Conservation (phyloP, 1,140 invertebrate genomes). For the Berghia stephanieae region DNA sequence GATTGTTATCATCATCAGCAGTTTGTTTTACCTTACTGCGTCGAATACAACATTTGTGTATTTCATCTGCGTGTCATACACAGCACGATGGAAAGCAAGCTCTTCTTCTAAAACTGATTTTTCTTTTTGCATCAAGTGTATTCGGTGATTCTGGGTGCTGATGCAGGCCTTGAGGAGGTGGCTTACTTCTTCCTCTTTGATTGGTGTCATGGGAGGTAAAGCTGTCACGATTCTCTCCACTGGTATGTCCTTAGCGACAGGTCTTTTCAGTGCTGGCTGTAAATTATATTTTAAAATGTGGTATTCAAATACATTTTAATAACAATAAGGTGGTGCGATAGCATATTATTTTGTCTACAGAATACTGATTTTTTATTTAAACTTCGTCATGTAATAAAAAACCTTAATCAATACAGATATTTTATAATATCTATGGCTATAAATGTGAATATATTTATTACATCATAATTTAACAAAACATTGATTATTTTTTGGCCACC, state of each 20-base stretch:
- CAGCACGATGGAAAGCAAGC: constrained; percentile 16
- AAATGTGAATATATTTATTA: no score
- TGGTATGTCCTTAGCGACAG: constrained; percentile 45
- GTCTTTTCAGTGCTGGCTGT: constrained; percentile 50
- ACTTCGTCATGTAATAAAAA: no score
- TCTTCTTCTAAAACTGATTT: constrained; percentile 2
- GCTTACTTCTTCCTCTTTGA: constrained; percentile 39
- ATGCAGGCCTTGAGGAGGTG: constrained; percentile 43
- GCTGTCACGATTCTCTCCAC: constrained; percentile 42
- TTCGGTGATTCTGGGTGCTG: constrained; percentile 48
- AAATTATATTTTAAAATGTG: no score
- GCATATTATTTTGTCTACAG: no score
- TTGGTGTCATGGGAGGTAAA: constrained; percentile 43
- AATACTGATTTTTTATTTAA: no score
- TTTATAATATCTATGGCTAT: no score
- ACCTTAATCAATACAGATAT: no score
- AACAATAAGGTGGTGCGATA: no score
- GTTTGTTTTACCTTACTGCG: constrained; percentile 21
- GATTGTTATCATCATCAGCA: no score
- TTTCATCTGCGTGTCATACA: constrained; percentile 25
- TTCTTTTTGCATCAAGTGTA: constrained; percentile 42
- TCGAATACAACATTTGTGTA: constrained; percentile 13
- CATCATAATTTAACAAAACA: no score
- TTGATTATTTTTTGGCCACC: no score
- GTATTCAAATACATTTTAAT: no score